Conservation (phyloP, 2,888 invertebrate species). For the Blastobasis lacticolella region DNA sequence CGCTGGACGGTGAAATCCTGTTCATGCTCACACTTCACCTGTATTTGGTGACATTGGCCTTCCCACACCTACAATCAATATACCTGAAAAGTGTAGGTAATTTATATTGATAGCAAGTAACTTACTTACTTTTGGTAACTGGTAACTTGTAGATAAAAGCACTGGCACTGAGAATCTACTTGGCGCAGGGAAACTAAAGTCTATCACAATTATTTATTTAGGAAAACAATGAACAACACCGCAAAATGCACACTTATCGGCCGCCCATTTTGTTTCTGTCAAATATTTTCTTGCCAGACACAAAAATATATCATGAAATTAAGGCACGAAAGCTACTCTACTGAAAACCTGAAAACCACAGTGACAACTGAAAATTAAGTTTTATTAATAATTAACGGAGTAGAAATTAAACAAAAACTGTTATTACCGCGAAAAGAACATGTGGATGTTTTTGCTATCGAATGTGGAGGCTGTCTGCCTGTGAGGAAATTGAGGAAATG, state of each 20-base stretch:
- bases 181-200: slow-evolving; percentile 16
- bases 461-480: too few relatives aligned
- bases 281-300: slow-evolving; percentile 11
- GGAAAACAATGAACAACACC: slow-evolving; percentile 32
- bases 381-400: too few relatives aligned
- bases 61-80: slow-evolving; percentile 55
- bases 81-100: slow-evolving; percentile 12
- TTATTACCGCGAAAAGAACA: too few relatives aligned
- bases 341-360: neutral
- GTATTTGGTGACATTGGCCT: slow-evolving; percentile 61
- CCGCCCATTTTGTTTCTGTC: slow-evolving; percentile 55
- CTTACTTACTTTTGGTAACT: slow-evolving; percentile 16
- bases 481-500: too few relatives aligned
- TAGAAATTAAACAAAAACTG: too few relatives aligned
- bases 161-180: slow-evolving; percentile 32
- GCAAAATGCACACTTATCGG: slow-evolving; percentile 19
- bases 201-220: slow-evolving; percentile 32
- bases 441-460: too few relatives aligned
- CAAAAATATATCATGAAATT: neutral
- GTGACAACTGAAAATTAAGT: neutral
- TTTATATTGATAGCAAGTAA: too few relatives aligned
- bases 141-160: slow-evolving; percentile 31
- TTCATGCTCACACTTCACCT: too few relatives aligned
- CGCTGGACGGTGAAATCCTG: too few relatives aligned
- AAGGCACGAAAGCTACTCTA: neutral